These are phyloP conservation scores for Lagria hirta DNA, from an alignment of 2,888 invertebrate species.

Conservation along the genomic window DNA sequence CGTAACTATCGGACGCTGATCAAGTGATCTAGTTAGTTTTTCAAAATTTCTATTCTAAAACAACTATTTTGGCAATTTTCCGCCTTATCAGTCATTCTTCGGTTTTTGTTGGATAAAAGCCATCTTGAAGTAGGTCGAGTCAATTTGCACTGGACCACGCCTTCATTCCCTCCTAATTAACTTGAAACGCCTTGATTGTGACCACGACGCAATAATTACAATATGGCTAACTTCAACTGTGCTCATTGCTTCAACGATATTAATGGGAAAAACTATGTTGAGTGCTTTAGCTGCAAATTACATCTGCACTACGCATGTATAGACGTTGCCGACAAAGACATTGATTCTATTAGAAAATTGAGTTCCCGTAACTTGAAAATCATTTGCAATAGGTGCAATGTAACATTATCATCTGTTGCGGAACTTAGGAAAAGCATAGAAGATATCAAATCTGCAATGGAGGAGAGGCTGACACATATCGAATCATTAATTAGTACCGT, in stretches of 20 bases:
- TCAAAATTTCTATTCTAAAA: no score
- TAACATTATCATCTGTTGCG: conserved; percentile 1
- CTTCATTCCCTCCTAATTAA: not conserved
- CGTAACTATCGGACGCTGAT: no score
- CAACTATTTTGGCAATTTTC: no score
- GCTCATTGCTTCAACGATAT: conserved; percentile 1
- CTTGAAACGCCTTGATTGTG: not conserved
- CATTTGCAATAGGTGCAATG: conserved; percentile 3
- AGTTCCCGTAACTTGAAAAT: conserved; percentile 2
- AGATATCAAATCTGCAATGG: not conserved
- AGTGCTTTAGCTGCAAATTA: conserved; percentile 3
- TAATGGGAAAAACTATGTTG: not conserved
- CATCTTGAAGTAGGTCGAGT: no score
- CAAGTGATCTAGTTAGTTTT: no score
- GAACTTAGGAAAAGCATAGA: not conserved
- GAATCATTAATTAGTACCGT: not conserved
- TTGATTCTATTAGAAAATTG: not conserved
- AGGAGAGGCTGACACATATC: not conserved
- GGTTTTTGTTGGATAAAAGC: no score
- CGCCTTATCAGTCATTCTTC: no score
- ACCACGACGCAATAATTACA: no score
- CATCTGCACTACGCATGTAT: not conserved
- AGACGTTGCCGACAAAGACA: not conserved
- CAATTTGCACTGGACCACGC: no score
- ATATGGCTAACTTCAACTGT: not conserved